These are phyloP conservation scores for Hypothenemus hampei DNA, from an alignment of 1,140 invertebrate species.

Conservation along the genomic window DNA sequence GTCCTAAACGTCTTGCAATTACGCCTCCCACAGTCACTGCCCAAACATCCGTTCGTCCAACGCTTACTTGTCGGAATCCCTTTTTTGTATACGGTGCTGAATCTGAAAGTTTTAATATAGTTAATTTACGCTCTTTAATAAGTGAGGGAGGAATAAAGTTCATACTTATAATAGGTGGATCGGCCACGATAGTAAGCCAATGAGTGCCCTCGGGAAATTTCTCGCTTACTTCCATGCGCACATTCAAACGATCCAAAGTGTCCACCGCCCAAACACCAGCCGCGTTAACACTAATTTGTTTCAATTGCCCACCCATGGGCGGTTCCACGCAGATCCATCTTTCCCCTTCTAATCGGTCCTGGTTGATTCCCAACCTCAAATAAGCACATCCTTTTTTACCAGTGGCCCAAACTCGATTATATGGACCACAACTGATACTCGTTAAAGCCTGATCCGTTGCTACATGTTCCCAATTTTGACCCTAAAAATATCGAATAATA, in stretches of 20 bases:
- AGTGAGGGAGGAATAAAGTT: neutral
- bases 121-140: neutral
- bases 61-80: slow-evolving; percentile 63
- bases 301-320: slow-evolving; percentile 62
- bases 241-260: slow-evolving; percentile 56
- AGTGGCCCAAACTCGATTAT: slow-evolving; percentile 75
- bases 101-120: slow-evolving; percentile 32
- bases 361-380: slow-evolving; percentile 64
- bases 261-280: slow-evolving; percentile 69
- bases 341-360: slow-evolving; percentile 59
- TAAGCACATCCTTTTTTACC: slow-evolving; percentile 80
- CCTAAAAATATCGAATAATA: slow-evolving; percentile 46
- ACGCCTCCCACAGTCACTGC: slow-evolving; percentile 65
- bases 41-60: slow-evolving; percentile 64
- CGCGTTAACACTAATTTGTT: slow-evolving; percentile 68
- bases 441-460: slow-evolving; percentile 70
- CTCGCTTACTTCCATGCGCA: slow-evolving; percentile 61
- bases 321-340: slow-evolving; percentile 59
- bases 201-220: slow-evolving; percentile 68
- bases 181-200: slow-evolving; percentile 61
- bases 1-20: slow-evolving; percentile 66
- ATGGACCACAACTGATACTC: slow-evolving; percentile 64
- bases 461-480: slow-evolving; percentile 73
- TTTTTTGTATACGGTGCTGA: slow-evolving; percentile 35
- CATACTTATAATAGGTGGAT: slow-evolving; percentile 51